phyloP scores from a whole-genome alignment of 2,797 vertebrate genomes.

The Chloroceryle inda region DNA sequence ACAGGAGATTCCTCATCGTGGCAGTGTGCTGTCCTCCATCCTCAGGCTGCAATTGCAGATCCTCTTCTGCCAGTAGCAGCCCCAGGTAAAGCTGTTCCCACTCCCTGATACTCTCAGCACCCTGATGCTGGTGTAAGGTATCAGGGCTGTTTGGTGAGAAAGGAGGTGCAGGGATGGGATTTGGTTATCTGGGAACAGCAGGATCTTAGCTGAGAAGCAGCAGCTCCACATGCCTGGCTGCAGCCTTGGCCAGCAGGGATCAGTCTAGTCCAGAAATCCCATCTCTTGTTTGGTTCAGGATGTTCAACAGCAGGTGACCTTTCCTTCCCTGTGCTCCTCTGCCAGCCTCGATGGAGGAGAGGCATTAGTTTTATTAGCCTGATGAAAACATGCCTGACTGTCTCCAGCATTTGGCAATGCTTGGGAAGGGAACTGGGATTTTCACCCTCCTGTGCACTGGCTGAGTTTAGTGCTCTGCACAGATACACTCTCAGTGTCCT shows the following conservation, averaged over 20 bases:
- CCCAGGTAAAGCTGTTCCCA: neutral
- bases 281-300: neutral
- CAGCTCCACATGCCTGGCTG: accelerated
- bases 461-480: accelerated
- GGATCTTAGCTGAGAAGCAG: neutral
- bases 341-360: neutral
- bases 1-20: neutral
- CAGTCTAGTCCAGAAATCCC: neutral
- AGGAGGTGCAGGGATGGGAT: neutral
- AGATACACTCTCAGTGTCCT: neutral
- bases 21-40: neutral
- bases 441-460: neutral
- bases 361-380: neutral
- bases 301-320: neutral
- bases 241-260: neutral
- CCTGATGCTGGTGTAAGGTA: neutral
- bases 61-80: neutral
- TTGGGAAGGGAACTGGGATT: neutral
- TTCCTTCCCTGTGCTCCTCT: neutral
- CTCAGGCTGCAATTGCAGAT: neutral
- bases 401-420: neutral
- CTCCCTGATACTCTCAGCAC: neutral
- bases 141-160: neutral
- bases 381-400: neutral
- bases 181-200: neutral